Base-by-base conservation (phyloP, 1,140 invertebrate species). In the Euura saliciscinereae region DNA sequence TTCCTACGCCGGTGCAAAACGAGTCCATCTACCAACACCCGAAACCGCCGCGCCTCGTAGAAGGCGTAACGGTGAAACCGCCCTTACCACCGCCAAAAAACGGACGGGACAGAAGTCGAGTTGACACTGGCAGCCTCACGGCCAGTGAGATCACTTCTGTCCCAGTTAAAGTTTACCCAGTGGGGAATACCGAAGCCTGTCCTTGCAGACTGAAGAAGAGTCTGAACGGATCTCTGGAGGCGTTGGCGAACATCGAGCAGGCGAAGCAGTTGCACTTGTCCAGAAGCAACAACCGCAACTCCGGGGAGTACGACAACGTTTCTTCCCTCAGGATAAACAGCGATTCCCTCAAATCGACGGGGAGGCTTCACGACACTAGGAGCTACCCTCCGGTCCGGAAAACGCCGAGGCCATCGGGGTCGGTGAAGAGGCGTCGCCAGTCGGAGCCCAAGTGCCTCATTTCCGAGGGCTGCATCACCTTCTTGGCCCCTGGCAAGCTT, bases 1-100 rank as follows among this genome's bases (percentile, higher is more conserved):
- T 93, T 28, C 92, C 91, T 6, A 87, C 91, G 10, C 88, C 88
- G 6, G 82, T 89, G 4, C 28, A 28, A 28, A 85, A 87, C n/a
- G 87, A 89, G 4, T 85, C 88, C 1, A 89, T 92, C 72, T 92
- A 92, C 77, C 90, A 92, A 76, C 87, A 89, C 4, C 91, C 91
- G 13, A 89, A 87, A 72, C 89, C 90, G 28, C 89, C 90, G 2
- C 82, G 87, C 73, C 87, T 85, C 78, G 87, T 91, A 7, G 84
- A 88, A 66, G 77, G 74, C 66, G 51, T 71, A 59, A 76, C 78
- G 73, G 45, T 46, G 44, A 75, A 69, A 44, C 87, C 88, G 59
- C 83, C 86, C 69, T 76, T 88, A 72, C 83, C 51, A 59, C 10
- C 88, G 75, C 83, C 89, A 91, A 93, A 92, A 92, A 92, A 91